Evolutionary conservation across 2,888 invertebrate genomes (phyloP).

Genomic region (Prenolepis imparis): DNA sequence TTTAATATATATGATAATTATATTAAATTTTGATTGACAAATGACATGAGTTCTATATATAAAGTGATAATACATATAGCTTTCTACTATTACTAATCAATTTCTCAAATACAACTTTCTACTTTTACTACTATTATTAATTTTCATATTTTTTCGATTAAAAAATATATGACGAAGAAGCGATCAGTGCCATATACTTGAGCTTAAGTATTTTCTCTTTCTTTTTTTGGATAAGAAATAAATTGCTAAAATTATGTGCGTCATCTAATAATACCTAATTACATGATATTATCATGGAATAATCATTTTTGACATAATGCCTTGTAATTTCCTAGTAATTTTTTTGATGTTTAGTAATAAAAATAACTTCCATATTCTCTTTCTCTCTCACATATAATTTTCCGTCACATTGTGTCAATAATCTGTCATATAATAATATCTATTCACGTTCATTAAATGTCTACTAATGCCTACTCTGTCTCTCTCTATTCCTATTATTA

Average conservation of each 20-base stretch:
- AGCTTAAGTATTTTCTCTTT: background rate
- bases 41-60: background rate
- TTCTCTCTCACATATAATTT: no score
- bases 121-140: background rate
- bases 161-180: background rate
- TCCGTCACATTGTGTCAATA: background rate
- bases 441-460: background rate
- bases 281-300: background rate
- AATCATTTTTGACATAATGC: background rate
- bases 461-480: background rate
- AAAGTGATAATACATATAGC: background rate
- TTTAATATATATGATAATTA: background rate
- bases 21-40: slow-evolving; percentile 3
- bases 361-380: background rate
- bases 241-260: no score
- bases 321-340: background rate
- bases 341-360: background rate
- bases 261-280: background rate
- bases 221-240: background rate
- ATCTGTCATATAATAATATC: background rate
- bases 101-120: background rate
- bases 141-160: background rate
- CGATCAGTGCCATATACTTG: background rate
- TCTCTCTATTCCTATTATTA: background rate
- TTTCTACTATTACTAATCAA: background rate